Evolutionary conservation across 2,797 vertebrate species (phyloP).

Genomic region (Pagetopsis macropterus): DNA sequence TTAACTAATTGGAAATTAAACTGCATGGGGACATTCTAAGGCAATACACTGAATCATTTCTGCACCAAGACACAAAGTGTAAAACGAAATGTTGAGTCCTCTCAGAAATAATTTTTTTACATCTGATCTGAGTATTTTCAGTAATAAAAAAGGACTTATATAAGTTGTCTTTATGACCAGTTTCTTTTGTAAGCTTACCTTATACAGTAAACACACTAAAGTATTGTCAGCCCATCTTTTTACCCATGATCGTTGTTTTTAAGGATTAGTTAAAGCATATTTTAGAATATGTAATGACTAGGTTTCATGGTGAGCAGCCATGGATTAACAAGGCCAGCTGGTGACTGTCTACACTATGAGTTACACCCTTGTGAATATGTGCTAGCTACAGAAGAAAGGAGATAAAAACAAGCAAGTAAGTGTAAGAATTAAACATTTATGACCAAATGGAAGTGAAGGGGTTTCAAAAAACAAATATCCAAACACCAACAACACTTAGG

Average conservation of each 20-base stretch:
- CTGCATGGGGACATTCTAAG: not conserved
- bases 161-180: too few species aligned
- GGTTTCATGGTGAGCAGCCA: not conserved
- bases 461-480: constrained; percentile 4
- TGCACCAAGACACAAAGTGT: not conserved
- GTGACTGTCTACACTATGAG: constrained; percentile 3
- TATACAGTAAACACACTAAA: not conserved
- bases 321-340: constrained; percentile 8
- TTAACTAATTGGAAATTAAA: not conserved
- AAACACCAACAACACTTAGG: constrained; percentile 6
- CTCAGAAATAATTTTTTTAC: constrained; percentile 6
- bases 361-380: constrained; percentile 22
- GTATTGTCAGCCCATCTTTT: not conserved
- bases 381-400: not conserved
- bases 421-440: constrained; percentile 43
- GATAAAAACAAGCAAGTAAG: constrained; percentile 18
- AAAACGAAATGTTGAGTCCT: not conserved
- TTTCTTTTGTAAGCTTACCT: too few species aligned
- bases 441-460: constrained; percentile 15
- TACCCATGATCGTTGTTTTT: not conserved
- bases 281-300: constrained; percentile 20
- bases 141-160: not conserved
- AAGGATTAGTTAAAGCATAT: constrained; percentile 7
- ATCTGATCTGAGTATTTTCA: not conserved
- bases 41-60: not conserved